Evolutionary conservation across 2,888 invertebrate genomes (phyloP).

Genomic region (Athetis lepigone): DNA sequence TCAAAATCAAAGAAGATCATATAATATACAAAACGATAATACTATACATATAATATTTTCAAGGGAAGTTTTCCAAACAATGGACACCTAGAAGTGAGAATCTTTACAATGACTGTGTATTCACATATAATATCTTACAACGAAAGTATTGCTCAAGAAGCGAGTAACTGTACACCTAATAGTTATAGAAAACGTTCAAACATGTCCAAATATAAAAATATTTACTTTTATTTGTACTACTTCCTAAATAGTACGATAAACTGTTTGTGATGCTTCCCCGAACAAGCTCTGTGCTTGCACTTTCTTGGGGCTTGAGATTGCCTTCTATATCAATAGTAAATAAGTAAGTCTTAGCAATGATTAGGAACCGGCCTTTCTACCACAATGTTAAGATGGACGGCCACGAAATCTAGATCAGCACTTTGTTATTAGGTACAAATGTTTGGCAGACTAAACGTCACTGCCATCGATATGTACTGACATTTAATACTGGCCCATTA

Average conservation of each 20-base stretch:
- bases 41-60: conserved; percentile 22
- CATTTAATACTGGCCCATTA: too few species aligned
- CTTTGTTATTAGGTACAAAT: not conserved
- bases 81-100: conserved; percentile 15
- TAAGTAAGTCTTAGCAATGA: conserved; percentile 33
- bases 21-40: conserved; percentile 35
- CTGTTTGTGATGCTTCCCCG: conserved; percentile 17
- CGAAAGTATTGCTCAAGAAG: conserved; percentile 36
- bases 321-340: conserved; percentile 5
- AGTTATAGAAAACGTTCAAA: conserved; percentile 54
- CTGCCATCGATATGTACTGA: too few species aligned
- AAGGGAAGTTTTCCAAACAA: conserved; percentile 35
- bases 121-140: conserved; percentile 42
- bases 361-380: conserved; percentile 21
- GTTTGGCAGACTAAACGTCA: too few species aligned
- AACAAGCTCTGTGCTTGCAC: conserved; percentile 29
- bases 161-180: conserved; percentile 21
- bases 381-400: conserved; percentile 12
- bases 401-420: not conserved
- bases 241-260: conserved; percentile 30
- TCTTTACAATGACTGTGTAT: conserved; percentile 21
- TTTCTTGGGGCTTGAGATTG: conserved; percentile 15
- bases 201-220: conserved; percentile 61
- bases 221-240: conserved; percentile 43
- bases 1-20: conserved; percentile 32